Conservation (phyloP, 2,113 vertebrate species). For the Melospiza melodia region DNA sequence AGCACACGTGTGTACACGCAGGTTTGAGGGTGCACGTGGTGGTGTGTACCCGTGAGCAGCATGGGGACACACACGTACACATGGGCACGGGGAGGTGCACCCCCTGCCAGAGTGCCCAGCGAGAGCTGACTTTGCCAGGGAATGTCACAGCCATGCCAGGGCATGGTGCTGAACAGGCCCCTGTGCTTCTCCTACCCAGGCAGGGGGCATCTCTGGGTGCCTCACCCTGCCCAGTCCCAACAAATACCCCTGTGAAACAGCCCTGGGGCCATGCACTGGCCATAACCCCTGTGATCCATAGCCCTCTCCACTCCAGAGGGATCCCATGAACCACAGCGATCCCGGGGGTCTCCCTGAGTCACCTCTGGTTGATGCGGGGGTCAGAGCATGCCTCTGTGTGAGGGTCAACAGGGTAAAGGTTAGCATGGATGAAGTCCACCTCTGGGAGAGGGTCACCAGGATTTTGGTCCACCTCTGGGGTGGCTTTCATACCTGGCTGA, state of each 20-base stretch:
- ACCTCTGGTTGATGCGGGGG: neutral
- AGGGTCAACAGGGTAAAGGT: neutral
- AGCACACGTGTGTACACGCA: accelerated
- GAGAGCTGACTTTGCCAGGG: neutral
- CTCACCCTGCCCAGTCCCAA: neutral
- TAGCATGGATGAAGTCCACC: accelerated
- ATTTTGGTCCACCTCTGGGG: too few relatives aligned
- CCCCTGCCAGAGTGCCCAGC: accelerated
- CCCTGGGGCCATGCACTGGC: accelerated
- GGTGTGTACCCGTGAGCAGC: accelerated
- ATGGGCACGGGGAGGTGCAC: neutral
- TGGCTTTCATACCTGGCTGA: neutral
- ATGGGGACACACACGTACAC: accelerated
- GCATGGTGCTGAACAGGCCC: neutral
- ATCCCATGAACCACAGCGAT: neutral
- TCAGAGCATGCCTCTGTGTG: neutral
- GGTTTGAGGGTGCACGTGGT: neutral
- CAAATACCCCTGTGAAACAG: neutral
- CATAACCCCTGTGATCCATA: neutral
- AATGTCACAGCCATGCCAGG: neutral
- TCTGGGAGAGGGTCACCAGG: neutral
- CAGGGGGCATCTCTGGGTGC: neutral
- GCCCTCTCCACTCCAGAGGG: too few relatives aligned
- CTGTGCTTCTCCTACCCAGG: neutral
- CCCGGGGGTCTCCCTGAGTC: accelerated